phyloP scores from a whole-genome alignment of 2,797 vertebrate genomes.

The Melopsittacus undulatus region DNA sequence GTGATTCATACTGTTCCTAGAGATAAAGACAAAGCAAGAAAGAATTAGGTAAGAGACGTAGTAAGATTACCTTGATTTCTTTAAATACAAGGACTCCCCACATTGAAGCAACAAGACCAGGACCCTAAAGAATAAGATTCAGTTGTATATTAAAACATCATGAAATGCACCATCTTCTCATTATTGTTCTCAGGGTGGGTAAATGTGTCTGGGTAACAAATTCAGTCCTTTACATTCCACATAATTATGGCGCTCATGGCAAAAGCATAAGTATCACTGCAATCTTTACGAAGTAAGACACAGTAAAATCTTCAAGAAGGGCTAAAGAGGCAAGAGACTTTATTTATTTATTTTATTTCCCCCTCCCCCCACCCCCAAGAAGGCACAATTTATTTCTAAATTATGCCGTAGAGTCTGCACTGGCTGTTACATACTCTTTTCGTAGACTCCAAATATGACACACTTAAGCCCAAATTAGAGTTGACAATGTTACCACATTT shows the following conservation, averaged over 20 bases:
- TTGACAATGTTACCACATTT: background rate
- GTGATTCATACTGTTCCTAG: background rate
- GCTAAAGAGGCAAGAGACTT: background rate
- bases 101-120: slow-evolving; percentile 86
- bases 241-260: background rate
- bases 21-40: background rate
- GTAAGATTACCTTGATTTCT: slow-evolving; percentile 78
- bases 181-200: background rate
- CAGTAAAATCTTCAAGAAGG: background rate
- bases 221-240: background rate
- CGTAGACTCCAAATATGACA: background rate
- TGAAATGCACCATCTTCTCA: background rate
- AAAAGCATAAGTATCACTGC: background rate
- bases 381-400: background rate
- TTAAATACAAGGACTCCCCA: slow-evolving; percentile 90
- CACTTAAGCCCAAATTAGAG: background rate
- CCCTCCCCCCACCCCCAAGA: background rate
- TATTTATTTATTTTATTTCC: background rate
- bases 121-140: slow-evolving; percentile 78
- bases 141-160: background rate
- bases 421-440: background rate
- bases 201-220: background rate
- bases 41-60: background rate
- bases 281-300: background rate
- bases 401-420: background rate